Evolutionary conservation across 2,113 vertebrate genomes (phyloP).

Genomic region (Ornithorhynchus anatinus): DNA sequence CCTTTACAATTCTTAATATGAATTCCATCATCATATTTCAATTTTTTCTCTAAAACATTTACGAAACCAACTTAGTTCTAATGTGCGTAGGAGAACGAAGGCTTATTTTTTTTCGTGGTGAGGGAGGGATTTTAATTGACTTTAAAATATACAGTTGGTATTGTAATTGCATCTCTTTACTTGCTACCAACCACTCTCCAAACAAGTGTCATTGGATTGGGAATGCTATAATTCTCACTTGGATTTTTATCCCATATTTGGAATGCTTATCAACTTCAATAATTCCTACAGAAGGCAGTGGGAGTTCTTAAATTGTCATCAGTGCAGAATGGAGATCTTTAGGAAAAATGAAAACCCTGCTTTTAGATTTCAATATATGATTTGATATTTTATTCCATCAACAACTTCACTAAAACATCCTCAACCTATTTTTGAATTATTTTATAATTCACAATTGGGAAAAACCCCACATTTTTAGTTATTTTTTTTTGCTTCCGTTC

Average conservation of each 20-base stretch:
- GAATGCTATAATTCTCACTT: background rate
- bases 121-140: too few relatives aligned
- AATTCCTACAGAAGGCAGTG: background rate
- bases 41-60: background rate
- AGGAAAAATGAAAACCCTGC: background rate
- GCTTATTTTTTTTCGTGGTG: slow-evolving; percentile 29
- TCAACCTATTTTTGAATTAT: slow-evolving; percentile 13
- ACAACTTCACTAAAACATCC: background rate
- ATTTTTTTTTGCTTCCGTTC: background rate
- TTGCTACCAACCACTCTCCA: too few relatives aligned
- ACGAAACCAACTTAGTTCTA: slow-evolving; percentile 2
- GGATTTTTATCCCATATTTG: too few relatives aligned
- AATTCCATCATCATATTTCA: background rate
- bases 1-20: background rate
- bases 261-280: too few relatives aligned
- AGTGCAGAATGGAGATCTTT: background rate
- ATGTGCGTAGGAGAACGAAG: slow-evolving; percentile 11
- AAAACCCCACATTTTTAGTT: background rate
- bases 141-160: too few relatives aligned
- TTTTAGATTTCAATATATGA: background rate
- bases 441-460: background rate
- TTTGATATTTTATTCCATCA: background rate
- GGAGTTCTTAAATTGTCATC: background rate
- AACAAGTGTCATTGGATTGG: background rate
- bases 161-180: too few relatives aligned